Evolutionary conservation across 1,140 invertebrate species (phyloP).

Genomic region (Tetramorium simillimum): DNA sequence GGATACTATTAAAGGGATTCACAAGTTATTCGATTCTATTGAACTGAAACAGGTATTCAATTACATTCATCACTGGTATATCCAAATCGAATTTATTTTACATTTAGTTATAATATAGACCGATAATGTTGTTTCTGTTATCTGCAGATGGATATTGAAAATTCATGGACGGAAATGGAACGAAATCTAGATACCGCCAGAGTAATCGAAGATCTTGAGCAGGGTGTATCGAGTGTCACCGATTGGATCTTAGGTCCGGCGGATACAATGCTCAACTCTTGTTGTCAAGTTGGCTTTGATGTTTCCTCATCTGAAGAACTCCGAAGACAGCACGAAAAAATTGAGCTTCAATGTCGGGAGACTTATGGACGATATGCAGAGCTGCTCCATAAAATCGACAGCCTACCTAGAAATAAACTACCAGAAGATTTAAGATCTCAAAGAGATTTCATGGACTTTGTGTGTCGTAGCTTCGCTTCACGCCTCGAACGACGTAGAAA

Average conservation of each 20-base stretch:
- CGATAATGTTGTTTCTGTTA: not conserved
- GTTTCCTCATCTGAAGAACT: constrained; percentile 90
- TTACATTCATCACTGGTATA: not conserved
- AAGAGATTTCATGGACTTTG: constrained; percentile 92
- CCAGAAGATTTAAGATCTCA: constrained; percentile 88
- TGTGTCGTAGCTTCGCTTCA: constrained; percentile 91
- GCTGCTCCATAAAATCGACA: constrained; percentile 89
- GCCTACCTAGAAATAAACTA: constrained; percentile 85
- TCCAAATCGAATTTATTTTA: not conserved
- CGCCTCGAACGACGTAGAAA: constrained; percentile 91
- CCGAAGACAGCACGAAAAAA: constrained; percentile 90
- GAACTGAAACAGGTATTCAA: constrained; percentile 86
- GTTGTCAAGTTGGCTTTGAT: constrained; percentile 90
- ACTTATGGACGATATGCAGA: constrained; percentile 92
- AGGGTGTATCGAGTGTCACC: constrained; percentile 89
- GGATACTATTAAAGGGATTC: constrained; percentile 87
- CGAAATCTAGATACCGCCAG: constrained; percentile 87
- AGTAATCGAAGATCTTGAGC: constrained; percentile 87
- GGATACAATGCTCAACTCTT: constrained; percentile 89
- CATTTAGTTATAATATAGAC: not conserved
- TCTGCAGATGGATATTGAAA: constrained; percentile 85
- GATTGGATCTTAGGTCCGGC: constrained; percentile 92
- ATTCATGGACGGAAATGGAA: constrained; percentile 87
- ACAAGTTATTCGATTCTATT: constrained; percentile 86
- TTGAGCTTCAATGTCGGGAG: constrained; percentile 92